Evolutionary conservation across 2,113 vertebrate genomes (phyloP).

Genomic region (Oncorhynchus masou): DNA sequence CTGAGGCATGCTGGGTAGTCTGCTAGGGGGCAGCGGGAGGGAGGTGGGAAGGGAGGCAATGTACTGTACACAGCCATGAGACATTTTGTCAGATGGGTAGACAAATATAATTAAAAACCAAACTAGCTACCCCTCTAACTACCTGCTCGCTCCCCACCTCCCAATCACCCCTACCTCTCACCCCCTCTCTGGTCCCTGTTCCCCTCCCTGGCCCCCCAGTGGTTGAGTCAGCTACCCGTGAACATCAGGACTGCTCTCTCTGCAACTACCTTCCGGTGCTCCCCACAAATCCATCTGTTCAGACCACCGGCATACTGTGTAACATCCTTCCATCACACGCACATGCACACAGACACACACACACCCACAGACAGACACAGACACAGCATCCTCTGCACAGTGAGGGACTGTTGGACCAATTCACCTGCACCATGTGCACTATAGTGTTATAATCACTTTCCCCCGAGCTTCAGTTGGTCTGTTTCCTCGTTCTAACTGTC

Average conservation of each 20-base stretch:
- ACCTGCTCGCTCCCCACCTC: background rate
- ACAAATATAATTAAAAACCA: background rate
- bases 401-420: slow-evolving; percentile 22
- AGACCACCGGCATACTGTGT: slow-evolving; percentile 35
- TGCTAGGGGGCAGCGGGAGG: background rate
- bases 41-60: slow-evolving; percentile 16
- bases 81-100: background rate
- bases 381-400: background rate
- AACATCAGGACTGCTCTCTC: slow-evolving; percentile 57
- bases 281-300: slow-evolving; percentile 63
- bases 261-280: slow-evolving; percentile 50
- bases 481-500: too few species aligned
- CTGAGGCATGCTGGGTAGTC: slow-evolving; percentile 41
- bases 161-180: background rate
- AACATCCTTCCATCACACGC: background rate
- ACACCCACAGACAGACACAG: background rate
- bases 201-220: slow-evolving; percentile 9
- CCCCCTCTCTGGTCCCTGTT: background rate
- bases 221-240: slow-evolving; percentile 48
- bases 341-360: background rate
- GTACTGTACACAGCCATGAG: background rate
- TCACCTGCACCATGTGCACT: slow-evolving; percentile 16
- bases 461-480: too few species aligned
- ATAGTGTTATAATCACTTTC: slow-evolving; percentile 15
- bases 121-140: too few species aligned